phyloP scores from a whole-genome alignment of 30 jellyfish, hydroid and myxozoan genomes.

The Morbakka virulenta region DNA sequence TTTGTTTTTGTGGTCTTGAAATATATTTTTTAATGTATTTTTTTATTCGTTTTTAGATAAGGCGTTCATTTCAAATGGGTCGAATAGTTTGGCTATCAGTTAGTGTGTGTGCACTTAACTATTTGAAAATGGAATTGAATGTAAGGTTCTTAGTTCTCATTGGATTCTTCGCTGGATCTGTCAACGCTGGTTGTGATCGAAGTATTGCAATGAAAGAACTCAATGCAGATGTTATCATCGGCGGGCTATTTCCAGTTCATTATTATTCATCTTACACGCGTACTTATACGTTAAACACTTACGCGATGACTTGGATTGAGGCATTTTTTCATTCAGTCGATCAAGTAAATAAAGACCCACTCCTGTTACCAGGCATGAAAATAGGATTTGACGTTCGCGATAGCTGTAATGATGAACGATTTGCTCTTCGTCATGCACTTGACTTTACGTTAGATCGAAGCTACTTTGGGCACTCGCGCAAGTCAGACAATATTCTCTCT shows the following conservation, averaged over 20 bases:
- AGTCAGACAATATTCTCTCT: background rate
- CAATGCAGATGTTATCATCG: slow-evolving; percentile 57
- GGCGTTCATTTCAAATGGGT: too few species aligned
- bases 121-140: too few species aligned
- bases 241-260: slow-evolving; percentile 75
- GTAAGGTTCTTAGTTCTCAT: too few species aligned
- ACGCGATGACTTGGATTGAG: slow-evolving; percentile 81
- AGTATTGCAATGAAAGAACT: slow-evolving; percentile 35
- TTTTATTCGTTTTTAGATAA: too few species aligned
- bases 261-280: slow-evolving; percentile 19
- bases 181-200: slow-evolving; percentile 30
- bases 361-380: slow-evolving; percentile 45
- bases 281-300: slow-evolving; percentile 26
- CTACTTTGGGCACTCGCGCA: background rate
- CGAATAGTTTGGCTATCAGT: too few species aligned
- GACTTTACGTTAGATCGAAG: slow-evolving; percentile 61
- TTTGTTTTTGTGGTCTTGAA: too few species aligned
- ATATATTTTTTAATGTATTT: too few species aligned
- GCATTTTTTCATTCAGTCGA: slow-evolving; percentile 52
- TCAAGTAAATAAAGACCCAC: slow-evolving; percentile 25
- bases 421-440: slow-evolving; percentile 50
- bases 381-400: slow-evolving; percentile 77
- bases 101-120: too few species aligned
- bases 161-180: too few species aligned
- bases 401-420: slow-evolving; percentile 65